Percentiles rank a stretch among this genome's conserved stretches.
Conservation (phyloP, 1,140 invertebrate species). For the Heliconius nattereri region DNA sequence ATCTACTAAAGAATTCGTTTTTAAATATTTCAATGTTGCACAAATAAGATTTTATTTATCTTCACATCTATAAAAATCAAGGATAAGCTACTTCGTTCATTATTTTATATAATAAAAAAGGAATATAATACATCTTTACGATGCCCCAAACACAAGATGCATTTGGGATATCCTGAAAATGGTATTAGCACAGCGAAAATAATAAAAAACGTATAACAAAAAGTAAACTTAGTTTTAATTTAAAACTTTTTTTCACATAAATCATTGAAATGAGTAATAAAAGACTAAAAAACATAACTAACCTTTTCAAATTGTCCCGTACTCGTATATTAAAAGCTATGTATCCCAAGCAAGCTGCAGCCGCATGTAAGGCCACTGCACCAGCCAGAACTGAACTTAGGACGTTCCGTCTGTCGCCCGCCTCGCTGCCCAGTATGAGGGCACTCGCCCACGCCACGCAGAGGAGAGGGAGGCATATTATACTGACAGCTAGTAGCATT, state of each 20-base stretch:
- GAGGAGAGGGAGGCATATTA: constrained; percentile 62
- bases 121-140: not conserved
- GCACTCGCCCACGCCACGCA: constrained; percentile 66
- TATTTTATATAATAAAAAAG: not conserved
- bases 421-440: constrained; percentile 64
- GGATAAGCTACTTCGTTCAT: too few relatives aligned
- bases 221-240: too few relatives aligned
- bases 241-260: too few relatives aligned
- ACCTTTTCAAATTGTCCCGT: constrained; percentile 83
- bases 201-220: too few relatives aligned
- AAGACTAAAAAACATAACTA: not conserved
- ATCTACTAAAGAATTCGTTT: not conserved
- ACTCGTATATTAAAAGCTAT: constrained; percentile 91
- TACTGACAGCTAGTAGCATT: constrained; percentile 62
- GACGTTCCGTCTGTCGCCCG: constrained; percentile 69
- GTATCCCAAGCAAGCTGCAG: constrained; percentile 91
- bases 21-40: too few relatives aligned
- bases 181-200: too few relatives aligned
- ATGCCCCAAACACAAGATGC: too few relatives aligned
- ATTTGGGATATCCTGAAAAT: too few relatives aligned
- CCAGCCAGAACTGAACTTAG: constrained; percentile 88
- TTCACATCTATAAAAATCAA: too few relatives aligned
- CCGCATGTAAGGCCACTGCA: constrained; percentile 87
- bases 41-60: too few relatives aligned
- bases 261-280: not conserved